Percentiles rank a stretch among this genome's conserved stretches.
These are phyloP conservation scores for Gymnogyps californianus DNA, from an alignment of 2,113 vertebrate genomes.

Conservation along the genomic window DNA sequence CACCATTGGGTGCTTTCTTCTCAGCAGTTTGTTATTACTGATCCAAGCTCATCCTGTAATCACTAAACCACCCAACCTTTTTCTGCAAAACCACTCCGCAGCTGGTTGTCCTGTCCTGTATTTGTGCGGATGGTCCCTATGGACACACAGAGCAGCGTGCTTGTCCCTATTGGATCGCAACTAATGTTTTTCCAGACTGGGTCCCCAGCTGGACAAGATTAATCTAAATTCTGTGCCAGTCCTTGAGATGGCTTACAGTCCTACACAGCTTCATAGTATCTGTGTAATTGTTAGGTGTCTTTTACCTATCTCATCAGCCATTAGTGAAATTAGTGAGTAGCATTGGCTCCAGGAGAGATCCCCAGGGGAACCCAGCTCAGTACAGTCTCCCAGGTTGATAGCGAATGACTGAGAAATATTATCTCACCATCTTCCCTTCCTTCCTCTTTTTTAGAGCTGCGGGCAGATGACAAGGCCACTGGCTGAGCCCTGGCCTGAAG, in stretches of 20 bases:
- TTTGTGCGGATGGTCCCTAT: background rate
- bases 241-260: background rate
- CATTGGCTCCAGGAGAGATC: background rate
- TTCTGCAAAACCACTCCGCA: background rate
- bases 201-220: background rate
- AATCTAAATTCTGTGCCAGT: background rate
- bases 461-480: background rate
- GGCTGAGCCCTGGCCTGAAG: background rate
- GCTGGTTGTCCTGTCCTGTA: background rate
- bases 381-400: background rate
- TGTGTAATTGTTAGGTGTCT: background rate
- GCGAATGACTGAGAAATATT: background rate
- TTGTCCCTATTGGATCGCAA: background rate
- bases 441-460: background rate
- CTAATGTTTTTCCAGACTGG: background rate
- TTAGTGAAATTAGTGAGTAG: background rate
- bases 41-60: background rate
- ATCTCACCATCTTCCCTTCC: background rate
- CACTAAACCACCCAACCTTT: background rate
- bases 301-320: background rate
- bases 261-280: background rate
- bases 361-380: background rate
- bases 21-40: background rate
- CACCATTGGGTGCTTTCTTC: background rate
- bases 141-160: background rate